phyloP scores from a whole-genome alignment of 1,140 invertebrate species.

The Anastrepha obliqua region DNA sequence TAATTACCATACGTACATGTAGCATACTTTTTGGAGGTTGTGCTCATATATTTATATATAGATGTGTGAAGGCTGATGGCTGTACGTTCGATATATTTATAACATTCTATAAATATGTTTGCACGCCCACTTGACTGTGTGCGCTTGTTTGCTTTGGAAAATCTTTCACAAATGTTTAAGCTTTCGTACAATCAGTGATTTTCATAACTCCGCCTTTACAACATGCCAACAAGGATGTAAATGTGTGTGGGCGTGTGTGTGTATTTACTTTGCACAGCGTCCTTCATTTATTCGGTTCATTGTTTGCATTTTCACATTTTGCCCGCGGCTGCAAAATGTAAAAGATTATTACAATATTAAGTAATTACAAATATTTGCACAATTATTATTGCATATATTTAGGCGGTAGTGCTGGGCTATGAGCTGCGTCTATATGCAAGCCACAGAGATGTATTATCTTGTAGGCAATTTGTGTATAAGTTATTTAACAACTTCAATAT shows the following conservation, averaged over 20 bases:
- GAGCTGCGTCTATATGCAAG: background rate
- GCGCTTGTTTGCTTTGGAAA: slow-evolving; percentile 31
- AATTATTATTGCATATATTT: slow-evolving; percentile 58
- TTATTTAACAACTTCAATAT: background rate
- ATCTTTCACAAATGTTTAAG: slow-evolving; percentile 25
- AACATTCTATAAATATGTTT: slow-evolving; percentile 30
- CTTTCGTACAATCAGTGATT: background rate
- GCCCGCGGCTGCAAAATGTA: slow-evolving; percentile 48
- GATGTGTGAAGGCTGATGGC: background rate
- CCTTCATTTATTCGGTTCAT: slow-evolving; percentile 34
- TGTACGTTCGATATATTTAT: background rate
- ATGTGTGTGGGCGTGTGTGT: background rate
- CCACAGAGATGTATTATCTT: background rate
- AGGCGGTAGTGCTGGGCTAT: slow-evolving; percentile 37
- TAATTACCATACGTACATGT: slow-evolving; percentile 52
- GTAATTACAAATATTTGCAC: slow-evolving; percentile 69
- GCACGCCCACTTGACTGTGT: background rate
- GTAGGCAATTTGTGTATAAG: background rate
- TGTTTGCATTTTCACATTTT: slow-evolving; percentile 43
- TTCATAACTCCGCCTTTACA: slow-evolving; percentile 2
- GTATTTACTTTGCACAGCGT: slow-evolving; percentile 32
- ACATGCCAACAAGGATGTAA: background rate
- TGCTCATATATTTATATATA: background rate
- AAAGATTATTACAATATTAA: slow-evolving; percentile 65
- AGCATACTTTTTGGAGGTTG: slow-evolving; percentile 56